These are phyloP conservation scores for Mormoops blainvillei DNA, from an alignment of 2,113 vertebrate genomes.

Conservation along the genomic window DNA sequence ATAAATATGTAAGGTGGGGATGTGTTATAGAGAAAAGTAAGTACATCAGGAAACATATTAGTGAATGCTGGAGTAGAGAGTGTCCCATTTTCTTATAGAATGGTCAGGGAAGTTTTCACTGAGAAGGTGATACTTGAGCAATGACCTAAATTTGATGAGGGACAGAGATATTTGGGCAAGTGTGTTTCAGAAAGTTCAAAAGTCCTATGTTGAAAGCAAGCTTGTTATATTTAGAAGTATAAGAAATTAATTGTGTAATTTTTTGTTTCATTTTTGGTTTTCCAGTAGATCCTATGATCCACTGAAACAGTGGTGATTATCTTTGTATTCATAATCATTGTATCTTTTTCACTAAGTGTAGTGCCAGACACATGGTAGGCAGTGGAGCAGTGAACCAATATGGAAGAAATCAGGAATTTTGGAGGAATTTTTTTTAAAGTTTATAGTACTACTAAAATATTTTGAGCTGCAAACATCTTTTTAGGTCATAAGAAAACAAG, in stretches of 20 bases:
- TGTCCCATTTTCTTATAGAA: not conserved
- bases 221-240: not conserved
- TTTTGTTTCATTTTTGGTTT: conserved; percentile 7
- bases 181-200: not conserved
- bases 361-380: not conserved
- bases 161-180: not conserved
- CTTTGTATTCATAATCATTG: not conserved
- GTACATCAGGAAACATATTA: not conserved
- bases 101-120: not conserved
- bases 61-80: not conserved
- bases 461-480: not conserved
- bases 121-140: not conserved
- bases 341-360: not conserved
- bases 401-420: not conserved
- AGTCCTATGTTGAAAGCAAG: not conserved
- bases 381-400: not conserved
- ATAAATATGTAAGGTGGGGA: not conserved
- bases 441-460: not conserved
- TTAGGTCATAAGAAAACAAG: not conserved
- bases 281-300: not conserved
- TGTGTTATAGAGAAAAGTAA: not conserved
- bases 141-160: not conserved
- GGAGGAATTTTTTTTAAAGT: not conserved
- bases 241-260: not conserved
- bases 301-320: not conserved